A percentile compares a stretch with the other conserved stretches of the same genome.
Conservation (phyloP, 2,113 vertebrate species). For the Ochotona curzoniae region DNA sequence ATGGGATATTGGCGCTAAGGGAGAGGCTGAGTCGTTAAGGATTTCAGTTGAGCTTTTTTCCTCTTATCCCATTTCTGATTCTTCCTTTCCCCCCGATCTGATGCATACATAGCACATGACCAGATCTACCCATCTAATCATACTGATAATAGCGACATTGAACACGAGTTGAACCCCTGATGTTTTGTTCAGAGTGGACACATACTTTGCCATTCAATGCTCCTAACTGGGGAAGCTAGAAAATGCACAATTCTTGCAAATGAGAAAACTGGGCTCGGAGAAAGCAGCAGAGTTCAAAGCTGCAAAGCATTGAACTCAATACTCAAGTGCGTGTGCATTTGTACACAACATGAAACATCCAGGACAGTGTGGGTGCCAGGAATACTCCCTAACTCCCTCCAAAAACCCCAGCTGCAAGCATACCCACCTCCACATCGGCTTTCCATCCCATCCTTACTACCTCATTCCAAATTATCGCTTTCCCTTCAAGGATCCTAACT, state of each 20-base stretch:
- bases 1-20: neutral
- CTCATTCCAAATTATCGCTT: neutral
- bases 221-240: neutral
- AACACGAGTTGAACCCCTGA: neutral
- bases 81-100: neutral
- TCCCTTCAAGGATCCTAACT: neutral
- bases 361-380: neutral
- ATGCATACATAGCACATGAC: neutral
- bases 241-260: neutral
- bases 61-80: constrained; percentile 13
- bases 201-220: neutral
- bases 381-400: neutral
- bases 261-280: neutral
- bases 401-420: neutral
- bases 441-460: neutral
- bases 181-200: neutral
- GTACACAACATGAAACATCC: neutral
- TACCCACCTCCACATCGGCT: neutral
- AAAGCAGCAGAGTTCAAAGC: neutral
- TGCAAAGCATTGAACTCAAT: neutral
- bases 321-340: neutral
- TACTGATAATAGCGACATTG: neutral
- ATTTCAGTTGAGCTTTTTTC: neutral
- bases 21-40: neutral
- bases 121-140: neutral